Evolutionary conservation across 2,888 invertebrate species (phyloP), one percentile per base, ranked within the genome.

Genomic region (Polydrusus pterygomalis): DNA sequence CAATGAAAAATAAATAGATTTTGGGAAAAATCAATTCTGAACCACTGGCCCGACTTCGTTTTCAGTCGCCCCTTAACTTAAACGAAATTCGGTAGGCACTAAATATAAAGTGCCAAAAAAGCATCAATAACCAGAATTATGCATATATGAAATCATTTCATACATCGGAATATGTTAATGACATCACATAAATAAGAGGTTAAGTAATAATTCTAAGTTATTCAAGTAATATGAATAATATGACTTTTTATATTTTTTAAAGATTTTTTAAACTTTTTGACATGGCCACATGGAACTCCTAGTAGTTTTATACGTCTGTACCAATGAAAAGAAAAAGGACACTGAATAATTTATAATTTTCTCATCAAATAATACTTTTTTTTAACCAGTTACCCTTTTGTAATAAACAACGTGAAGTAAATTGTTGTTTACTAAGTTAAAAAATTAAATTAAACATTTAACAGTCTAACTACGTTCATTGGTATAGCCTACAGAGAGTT

Each of bases 231-330:
- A 62, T 75, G 54, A 79, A 77, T 78, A 78, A 79, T 79, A 78
- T 69, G 70, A 17, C 25, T 34, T 73, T 65, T 43, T 60, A 68
- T 34, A 70, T 67, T 56, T 45, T 73, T 56, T 43, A 54, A 69
- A 20, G 45, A 58, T 68, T 68, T 38, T 38, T 75, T 78, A 25
- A 45, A 45, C 15, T 62, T 80, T 81, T 83, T 81, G 72, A 86
- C 86, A 87, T 86, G 86, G 86, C 86, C 86, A 86, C 86, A 87
- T 86, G 86, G 84, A 86, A 86, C 85, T 85, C 85, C 69, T 79
- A 78, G 79, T 76, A 81, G 76, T 79, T 75, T 63, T 79, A 80
- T 43, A 63, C 47, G 38, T 58, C 83, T 84, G 83, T 83, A 84
- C 82, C 85, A 84, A 84, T 84, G 85, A 85, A 82, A 78, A 77